Evolutionary conservation across 30 jellyfish, hydroid and myxozoan species (phyloP).

Genomic region (Phacellophora camtschatica): DNA sequence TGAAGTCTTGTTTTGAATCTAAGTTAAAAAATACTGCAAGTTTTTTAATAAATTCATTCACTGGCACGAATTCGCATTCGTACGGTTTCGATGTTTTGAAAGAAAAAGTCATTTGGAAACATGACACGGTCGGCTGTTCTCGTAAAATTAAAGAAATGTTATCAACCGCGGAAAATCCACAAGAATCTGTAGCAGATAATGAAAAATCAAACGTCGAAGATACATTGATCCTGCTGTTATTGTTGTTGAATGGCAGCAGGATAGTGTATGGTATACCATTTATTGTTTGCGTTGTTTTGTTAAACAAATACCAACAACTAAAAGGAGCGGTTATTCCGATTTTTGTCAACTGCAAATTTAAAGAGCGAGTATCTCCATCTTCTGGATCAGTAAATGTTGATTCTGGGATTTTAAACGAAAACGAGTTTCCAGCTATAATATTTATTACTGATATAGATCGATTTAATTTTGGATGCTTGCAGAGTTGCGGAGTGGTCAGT

Average conservation of each 20-base stretch:
- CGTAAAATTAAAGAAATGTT: background rate
- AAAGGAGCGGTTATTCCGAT: constrained; percentile 7
- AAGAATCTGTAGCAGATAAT: constrained; percentile 16
- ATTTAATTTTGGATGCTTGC: constrained; percentile 23
- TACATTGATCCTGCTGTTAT: too few relatives aligned
- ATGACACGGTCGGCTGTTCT: background rate
- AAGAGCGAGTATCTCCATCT: constrained; percentile 64
- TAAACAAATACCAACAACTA: constrained; percentile 32
- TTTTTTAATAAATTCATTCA: background rate
- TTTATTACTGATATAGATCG: background rate
- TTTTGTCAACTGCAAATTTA: background rate
- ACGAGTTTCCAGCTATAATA: constrained; percentile 24
- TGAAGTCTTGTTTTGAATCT: background rate
- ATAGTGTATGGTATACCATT: constrained; percentile 6
- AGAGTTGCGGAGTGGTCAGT: constrained; percentile 12
- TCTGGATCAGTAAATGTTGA: constrained; percentile 27
- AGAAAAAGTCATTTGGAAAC: background rate
- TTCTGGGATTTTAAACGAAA: constrained; percentile 25
- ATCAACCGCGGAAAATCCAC: background rate
- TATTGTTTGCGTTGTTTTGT: constrained; percentile 1
- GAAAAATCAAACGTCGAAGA: background rate
- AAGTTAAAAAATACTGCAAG: constrained; percentile 20
- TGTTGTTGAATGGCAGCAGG: background rate
- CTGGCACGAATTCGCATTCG: constrained; percentile 11
- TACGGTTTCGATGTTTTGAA: background rate